phyloP scores from a whole-genome alignment of 2,888 invertebrate species.

The Eupithecia insigniata region DNA sequence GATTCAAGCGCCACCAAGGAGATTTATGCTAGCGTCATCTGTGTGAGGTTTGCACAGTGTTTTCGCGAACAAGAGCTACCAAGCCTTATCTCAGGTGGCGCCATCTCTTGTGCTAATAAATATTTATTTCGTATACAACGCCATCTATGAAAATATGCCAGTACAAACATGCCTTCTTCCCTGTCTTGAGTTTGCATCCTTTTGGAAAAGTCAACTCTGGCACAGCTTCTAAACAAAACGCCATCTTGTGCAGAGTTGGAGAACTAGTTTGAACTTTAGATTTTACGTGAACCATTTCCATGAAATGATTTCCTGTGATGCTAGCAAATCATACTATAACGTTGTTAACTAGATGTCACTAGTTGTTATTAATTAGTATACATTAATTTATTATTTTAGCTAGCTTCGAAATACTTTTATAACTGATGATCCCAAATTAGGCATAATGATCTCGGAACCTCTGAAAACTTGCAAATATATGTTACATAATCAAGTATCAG shows the following conservation, averaged over 20 bases:
- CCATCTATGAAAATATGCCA: conserved; percentile 18
- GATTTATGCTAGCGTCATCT: conserved; percentile 32
- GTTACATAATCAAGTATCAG: neutral
- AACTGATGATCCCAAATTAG: neutral
- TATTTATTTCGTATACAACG: neutral
- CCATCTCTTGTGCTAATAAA: conserved; percentile 9
- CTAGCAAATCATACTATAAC: neutral
- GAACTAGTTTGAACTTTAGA: neutral
- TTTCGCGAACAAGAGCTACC: neutral
- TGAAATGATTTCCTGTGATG: neutral
- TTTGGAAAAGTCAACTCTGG: neutral
- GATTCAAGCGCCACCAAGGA: neutral
- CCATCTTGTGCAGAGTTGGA: neutral
- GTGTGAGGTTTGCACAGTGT: neutral
- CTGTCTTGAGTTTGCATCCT: neutral
- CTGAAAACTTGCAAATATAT: neutral
- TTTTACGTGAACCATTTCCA: conserved; percentile 1
- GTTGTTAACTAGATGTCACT: neutral
- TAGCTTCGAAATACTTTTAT: neutral
- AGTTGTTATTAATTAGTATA: neutral
- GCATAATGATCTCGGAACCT: neutral
- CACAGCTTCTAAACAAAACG: neutral
- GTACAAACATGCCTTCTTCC: neutral
- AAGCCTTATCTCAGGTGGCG: neutral
- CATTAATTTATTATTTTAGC: neutral